These are phyloP conservation scores for Crepidodera aurea DNA, from an alignment of 2,888 invertebrate genomes.

Conservation along the genomic window DNA sequence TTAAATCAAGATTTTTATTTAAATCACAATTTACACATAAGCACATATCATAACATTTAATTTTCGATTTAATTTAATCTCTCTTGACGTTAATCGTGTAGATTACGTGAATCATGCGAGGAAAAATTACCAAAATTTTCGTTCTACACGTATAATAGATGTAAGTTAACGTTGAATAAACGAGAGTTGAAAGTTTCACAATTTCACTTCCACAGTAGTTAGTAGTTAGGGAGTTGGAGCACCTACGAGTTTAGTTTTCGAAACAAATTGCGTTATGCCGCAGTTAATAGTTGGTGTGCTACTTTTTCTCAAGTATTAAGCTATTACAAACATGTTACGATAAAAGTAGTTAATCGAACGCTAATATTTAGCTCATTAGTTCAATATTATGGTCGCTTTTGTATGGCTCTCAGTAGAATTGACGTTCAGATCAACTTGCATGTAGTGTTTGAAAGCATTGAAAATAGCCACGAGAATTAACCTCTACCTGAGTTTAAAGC, in stretches of 20 bases:
- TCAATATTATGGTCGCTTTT: too few relatives aligned
- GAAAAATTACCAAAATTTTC: conserved; percentile 25
- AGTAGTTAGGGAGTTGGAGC: conserved; percentile 9
- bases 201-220: conserved; percentile 22
- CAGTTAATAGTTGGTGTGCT: conserved; percentile 2
- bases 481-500: too few relatives aligned
- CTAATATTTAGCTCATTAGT: too few relatives aligned
- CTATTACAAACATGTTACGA: background rate
- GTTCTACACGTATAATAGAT: conserved; percentile 10
- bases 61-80: background rate
- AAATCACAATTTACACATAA: too few relatives aligned
- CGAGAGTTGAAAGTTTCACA: conserved; percentile 20
- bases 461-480: too few relatives aligned
- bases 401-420: too few relatives aligned
- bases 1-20: too few relatives aligned
- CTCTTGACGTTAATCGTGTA: background rate
- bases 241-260: conserved; percentile 1
- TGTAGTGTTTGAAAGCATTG: too few relatives aligned
- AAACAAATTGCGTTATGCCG: conserved; percentile 1
- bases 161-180: conserved; percentile 20
- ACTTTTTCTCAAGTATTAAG: background rate
- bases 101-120: background rate
- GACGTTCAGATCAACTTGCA: too few relatives aligned
- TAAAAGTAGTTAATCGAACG: background rate
- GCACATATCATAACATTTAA: too few relatives aligned